Percentiles rank a stretch among this genome's conserved stretches.
These are phyloP conservation scores for Pimpla rufipes DNA, from an alignment of 2,888 invertebrate species.

Conservation along the genomic window DNA sequence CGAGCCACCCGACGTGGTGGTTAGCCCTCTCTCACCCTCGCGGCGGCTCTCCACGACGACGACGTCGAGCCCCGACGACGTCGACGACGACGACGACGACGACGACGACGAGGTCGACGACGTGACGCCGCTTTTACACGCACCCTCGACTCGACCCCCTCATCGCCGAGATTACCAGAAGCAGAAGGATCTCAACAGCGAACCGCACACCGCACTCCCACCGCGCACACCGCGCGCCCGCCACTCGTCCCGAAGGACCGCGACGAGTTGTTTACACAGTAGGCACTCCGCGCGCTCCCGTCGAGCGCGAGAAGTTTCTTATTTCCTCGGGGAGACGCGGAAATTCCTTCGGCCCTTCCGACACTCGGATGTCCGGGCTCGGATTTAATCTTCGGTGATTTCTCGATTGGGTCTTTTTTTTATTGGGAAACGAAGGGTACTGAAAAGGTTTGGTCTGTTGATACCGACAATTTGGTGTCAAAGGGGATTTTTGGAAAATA, in stretches of 20 bases:
- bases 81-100: conserved; percentile 43
- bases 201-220: conserved; percentile 35
- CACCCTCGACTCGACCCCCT: conserved; percentile 53
- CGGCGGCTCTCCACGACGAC: conserved; percentile 42
- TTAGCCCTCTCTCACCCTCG: conserved; percentile 58
- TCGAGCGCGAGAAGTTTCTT: conserved; percentile 29
- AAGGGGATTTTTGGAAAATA: too few species aligned
- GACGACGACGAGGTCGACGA: conserved; percentile 42
- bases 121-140: conserved; percentile 49
- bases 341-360: neutral
- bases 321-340: conserved; percentile 12
- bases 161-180: conserved; percentile 61
- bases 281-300: conserved; percentile 20
- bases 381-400: too few species aligned
- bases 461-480: too few species aligned
- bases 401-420: too few species aligned
- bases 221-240: too few species aligned
- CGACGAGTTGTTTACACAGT: conserved; percentile 32
- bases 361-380: too few species aligned
- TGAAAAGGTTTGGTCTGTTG: too few species aligned
- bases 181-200: conserved; percentile 43
- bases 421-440: too few species aligned
- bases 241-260: conserved; percentile 48
- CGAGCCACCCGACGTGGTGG: conserved; percentile 67
- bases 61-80: too few species aligned